Conservation (phyloP, 2,888 invertebrate species). For the Limenitis camilla region DNA sequence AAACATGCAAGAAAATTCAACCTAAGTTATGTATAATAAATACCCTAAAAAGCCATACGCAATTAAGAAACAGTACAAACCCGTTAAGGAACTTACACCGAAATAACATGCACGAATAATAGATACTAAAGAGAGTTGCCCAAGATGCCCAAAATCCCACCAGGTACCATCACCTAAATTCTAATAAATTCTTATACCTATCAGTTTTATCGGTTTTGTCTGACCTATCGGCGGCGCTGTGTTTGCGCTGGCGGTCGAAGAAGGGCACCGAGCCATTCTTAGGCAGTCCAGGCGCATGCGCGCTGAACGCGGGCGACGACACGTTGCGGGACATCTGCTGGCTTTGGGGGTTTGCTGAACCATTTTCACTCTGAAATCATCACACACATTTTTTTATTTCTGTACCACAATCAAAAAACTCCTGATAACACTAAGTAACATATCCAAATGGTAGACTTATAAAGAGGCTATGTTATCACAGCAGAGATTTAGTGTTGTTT, state of each 20-base stretch:
- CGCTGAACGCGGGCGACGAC: conserved; percentile 89
- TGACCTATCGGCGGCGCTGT: conserved; percentile 84
- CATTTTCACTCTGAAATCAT: conserved; percentile 46
- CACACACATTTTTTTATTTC: neutral
- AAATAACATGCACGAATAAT: no score
- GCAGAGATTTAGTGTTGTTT: no score
- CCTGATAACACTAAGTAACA: no score
- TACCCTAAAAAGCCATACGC: no score
- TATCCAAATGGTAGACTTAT: no score
- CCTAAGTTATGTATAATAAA: no score
- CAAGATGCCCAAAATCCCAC: neutral
- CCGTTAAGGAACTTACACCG: no score
- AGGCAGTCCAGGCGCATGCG: conserved; percentile 81
- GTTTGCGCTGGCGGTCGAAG: conserved; percentile 89
- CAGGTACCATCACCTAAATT: neutral
- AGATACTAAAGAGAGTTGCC: no score
- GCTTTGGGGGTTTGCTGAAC: conserved; percentile 27
- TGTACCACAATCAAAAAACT: no score
- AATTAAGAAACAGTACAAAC: no score
- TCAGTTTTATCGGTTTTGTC: conserved; percentile 8
- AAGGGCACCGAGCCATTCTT: conserved; percentile 94
- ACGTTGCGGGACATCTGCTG: conserved; percentile 83
- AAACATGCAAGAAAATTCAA: no score
- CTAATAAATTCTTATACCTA: neutral
- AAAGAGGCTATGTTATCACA: no score